Evolutionary conservation across 1,140 invertebrate species (phyloP).

Genomic region (Cylas formicarius): DNA sequence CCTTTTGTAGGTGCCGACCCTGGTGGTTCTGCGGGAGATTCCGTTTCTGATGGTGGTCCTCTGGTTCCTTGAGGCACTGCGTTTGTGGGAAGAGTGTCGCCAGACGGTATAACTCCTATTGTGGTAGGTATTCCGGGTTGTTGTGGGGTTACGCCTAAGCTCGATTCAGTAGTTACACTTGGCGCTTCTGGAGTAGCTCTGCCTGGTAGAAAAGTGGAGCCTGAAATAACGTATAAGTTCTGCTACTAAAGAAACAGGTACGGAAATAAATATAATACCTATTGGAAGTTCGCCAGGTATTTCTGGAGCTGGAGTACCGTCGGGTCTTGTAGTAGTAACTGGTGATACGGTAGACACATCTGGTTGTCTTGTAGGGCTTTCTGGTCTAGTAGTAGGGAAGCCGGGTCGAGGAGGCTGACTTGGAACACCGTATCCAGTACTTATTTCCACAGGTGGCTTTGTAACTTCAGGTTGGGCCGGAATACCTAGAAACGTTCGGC

Average conservation of each 20-base stretch:
- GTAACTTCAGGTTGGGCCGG: not conserved
- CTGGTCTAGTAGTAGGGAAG: constrained; percentile 1
- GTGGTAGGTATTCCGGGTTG: constrained; percentile 21
- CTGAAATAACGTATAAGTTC: too few species aligned
- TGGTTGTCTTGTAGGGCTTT: constrained; percentile 3
- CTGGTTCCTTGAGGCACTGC: constrained; percentile 17
- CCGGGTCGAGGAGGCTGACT: constrained; percentile 18
- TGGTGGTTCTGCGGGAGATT: constrained; percentile 14
- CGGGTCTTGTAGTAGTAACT: not conserved
- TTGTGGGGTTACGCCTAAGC: constrained; percentile 6
- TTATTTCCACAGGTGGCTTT: constrained; percentile 12
- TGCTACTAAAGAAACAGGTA: too few species aligned
- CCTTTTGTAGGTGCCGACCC: constrained; percentile 8
- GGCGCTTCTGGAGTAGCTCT: constrained; percentile 8
- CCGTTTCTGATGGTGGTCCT: constrained; percentile 2
- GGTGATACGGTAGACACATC: constrained; percentile 3
- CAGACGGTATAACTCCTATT: too few species aligned
- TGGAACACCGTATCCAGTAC: constrained; percentile 8
- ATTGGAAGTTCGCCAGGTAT: not conserved
- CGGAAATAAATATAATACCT: too few species aligned
- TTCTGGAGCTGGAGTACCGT: not conserved
- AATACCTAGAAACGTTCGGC: not conserved
- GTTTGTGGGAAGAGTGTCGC: too few species aligned
- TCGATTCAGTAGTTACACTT: constrained; percentile 3
- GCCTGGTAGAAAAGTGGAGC: not conserved